phyloP scores from a whole-genome alignment of 2,888 invertebrate genomes.

The Baccha elongata region DNA sequence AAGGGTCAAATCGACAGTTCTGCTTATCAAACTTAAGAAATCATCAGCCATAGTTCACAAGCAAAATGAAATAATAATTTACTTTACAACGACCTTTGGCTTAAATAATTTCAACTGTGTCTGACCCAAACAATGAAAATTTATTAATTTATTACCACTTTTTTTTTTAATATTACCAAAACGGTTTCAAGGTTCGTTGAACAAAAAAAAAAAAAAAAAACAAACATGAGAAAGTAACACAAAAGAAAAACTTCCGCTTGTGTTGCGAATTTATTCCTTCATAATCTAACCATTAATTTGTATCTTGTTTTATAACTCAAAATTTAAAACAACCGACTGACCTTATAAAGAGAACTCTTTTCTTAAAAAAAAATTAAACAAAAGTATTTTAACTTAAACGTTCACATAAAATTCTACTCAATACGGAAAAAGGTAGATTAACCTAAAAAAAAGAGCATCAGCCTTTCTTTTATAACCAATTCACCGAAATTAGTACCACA shows the following conservation, averaged over 20 bases:
- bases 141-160: too few relatives aligned
- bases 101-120: too few relatives aligned
- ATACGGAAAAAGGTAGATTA: slow-evolving; percentile 11
- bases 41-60: too few relatives aligned
- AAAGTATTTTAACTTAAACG: not conserved
- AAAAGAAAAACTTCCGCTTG: not conserved
- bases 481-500: slow-evolving; percentile 8
- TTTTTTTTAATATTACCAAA: too few relatives aligned
- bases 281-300: slow-evolving; percentile 6
- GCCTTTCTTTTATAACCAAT: slow-evolving; percentile 9
- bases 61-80: too few relatives aligned
- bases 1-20: too few relatives aligned
- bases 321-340: slow-evolving; percentile 2
- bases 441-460: not conserved
- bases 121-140: too few relatives aligned
- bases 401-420: not conserved
- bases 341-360: not conserved
- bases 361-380: not conserved
- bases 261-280: not conserved
- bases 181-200: not conserved
- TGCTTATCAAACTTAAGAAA: too few relatives aligned
- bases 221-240: not conserved
- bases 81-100: too few relatives aligned
- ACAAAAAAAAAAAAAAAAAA: not conserved
- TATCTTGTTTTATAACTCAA: not conserved